phyloP scores from a whole-genome alignment of 2,113 vertebrate species.

The Leptodactylus fuscus region DNA sequence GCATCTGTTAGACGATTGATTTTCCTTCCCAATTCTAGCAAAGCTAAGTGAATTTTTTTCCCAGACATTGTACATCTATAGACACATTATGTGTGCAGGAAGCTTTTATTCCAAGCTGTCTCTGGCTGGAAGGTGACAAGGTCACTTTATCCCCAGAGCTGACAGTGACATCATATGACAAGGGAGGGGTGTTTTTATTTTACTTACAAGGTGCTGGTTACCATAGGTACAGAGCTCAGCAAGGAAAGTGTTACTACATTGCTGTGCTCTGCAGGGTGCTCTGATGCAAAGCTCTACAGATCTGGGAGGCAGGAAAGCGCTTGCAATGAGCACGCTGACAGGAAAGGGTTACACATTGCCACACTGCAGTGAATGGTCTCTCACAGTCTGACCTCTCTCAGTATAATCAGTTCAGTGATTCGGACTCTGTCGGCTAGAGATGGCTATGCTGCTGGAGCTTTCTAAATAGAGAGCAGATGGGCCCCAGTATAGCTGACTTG shows the following conservation, averaged over 20 bases:
- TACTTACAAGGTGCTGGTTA: slow-evolving; percentile 36
- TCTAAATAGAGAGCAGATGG: slow-evolving; percentile 56
- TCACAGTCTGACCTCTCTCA: slow-evolving; percentile 52
- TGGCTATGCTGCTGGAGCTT: slow-evolving; percentile 47
- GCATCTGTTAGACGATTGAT: slow-evolving; percentile 30
- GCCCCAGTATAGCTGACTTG: slow-evolving; percentile 55
- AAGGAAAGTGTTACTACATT: slow-evolving; percentile 40
- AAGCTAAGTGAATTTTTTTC: slow-evolving; percentile 33
- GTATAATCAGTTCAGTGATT: slow-evolving; percentile 59
- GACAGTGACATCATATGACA: slow-evolving; percentile 49
- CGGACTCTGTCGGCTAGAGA: slow-evolving; percentile 50
- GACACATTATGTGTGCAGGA: slow-evolving; percentile 48
- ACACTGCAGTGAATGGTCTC: slow-evolving; percentile 56
- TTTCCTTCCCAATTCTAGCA: slow-evolving; percentile 29
- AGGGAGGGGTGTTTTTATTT: background rate
- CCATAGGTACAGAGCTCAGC: slow-evolving; percentile 23
- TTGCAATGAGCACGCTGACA: background rate
- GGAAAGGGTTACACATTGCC: slow-evolving; percentile 46
- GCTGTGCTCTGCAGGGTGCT: slow-evolving; percentile 39
- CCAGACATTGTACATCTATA: slow-evolving; percentile 29
- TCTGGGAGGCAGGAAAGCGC: background rate
- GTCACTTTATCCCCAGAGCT: slow-evolving; percentile 48
- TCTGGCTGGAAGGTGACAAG: slow-evolving; percentile 54
- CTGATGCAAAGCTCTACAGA: slow-evolving; percentile 37
- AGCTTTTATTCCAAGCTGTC: slow-evolving; percentile 51